These are phyloP conservation scores for Sarcophaga rosellei DNA, from an alignment of 2,888 invertebrate genomes.

Conservation along the genomic window DNA sequence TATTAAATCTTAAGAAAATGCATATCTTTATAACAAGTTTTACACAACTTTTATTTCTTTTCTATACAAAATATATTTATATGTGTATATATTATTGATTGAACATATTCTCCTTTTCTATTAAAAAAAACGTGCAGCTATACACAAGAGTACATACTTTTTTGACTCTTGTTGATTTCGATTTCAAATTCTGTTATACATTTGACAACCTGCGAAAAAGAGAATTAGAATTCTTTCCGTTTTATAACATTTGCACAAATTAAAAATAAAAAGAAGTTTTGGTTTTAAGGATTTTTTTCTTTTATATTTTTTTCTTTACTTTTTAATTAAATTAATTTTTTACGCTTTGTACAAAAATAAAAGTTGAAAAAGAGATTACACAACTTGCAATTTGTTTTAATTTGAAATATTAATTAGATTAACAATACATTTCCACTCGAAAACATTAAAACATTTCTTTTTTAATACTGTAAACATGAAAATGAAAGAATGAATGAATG, in stretches of 20 bases:
- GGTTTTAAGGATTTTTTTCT: background rate
- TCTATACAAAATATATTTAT: conserved; percentile 69
- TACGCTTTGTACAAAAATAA: background rate
- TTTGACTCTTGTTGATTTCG: background rate
- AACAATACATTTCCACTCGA: background rate
- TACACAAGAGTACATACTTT: conserved; percentile 14
- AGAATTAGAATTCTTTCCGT: conserved; percentile 16
- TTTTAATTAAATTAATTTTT: conserved; percentile 31
- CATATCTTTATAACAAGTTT: conserved; percentile 63
- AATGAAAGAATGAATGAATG: conserved; percentile 23
- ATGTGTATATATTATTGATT: conserved; percentile 41
- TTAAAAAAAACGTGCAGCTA: conserved; percentile 42
- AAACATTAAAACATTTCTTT: conserved; percentile 3
- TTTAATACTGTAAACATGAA: conserved; percentile 50
- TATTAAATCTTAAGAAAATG: conserved; percentile 66
- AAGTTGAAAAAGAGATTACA: background rate
- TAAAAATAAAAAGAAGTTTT: background rate
- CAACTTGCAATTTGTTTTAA: background rate
- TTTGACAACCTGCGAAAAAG: background rate
- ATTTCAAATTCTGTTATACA: too few species aligned
- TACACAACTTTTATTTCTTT: conserved; percentile 64
- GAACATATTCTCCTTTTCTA: conserved; percentile 11
- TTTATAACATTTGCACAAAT: background rate
- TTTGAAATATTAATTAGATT: background rate
- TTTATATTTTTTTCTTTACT: conserved; percentile 51